These are phyloP conservation scores for Ranitomeya variabilis DNA, from an alignment of 2,113 vertebrate genomes.

Conservation along the genomic window DNA sequence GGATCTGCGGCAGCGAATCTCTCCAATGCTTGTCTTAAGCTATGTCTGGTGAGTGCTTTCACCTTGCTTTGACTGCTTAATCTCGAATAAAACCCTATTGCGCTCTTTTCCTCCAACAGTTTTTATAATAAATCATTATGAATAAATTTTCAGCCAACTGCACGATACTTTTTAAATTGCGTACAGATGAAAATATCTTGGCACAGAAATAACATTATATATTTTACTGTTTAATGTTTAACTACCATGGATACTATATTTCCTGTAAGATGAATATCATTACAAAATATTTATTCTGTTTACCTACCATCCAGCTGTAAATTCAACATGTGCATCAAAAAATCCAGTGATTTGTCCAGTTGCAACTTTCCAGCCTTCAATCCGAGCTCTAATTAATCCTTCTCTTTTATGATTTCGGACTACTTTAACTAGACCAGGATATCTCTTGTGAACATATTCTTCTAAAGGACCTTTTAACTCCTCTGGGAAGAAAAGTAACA, in stretches of 20 bases:
- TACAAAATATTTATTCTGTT: neutral
- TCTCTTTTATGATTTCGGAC: conserved; percentile 94
- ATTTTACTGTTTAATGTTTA: neutral
- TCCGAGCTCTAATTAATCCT: conserved; percentile 92
- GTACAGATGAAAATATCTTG: neutral
- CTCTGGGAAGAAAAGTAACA: conserved; percentile 71
- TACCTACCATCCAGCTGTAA: conserved; percentile 93
- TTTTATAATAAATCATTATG: neutral
- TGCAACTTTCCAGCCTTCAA: conserved; percentile 95
- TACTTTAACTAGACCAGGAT: conserved; percentile 93
- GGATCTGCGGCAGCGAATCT: no score
- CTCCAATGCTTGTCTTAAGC: no score
- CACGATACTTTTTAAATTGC: neutral
- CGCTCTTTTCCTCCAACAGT: no score
- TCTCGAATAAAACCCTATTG: no score
- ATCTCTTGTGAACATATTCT: conserved; percentile 94
- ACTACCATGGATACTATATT: neutral
- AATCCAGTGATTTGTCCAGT: conserved; percentile 91
- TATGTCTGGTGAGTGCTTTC: no score
- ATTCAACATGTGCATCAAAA: conserved; percentile 97
- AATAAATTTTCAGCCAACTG: neutral
- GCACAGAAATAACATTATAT: neutral
- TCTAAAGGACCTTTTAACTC: conserved; percentile 92
- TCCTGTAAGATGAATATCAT: neutral
- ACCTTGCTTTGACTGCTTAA: no score